phyloP scores from a whole-genome alignment of 2,888 invertebrate genomes.

The Apamea anceps region DNA sequence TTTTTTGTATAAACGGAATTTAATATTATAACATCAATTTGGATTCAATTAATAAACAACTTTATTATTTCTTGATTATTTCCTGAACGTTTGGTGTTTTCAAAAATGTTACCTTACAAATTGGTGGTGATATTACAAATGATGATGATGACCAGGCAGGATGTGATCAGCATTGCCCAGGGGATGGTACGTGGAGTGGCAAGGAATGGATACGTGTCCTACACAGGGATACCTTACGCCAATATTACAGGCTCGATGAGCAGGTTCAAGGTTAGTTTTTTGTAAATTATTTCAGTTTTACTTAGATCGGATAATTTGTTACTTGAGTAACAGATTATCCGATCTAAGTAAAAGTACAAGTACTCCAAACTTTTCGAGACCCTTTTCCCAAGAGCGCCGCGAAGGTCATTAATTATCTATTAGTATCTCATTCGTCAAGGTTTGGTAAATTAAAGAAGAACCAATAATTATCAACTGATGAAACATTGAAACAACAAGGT shows the following conservation, averaged over 20 bases:
- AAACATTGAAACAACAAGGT: background rate
- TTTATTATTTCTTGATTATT: background rate
- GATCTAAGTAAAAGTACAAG: too few species aligned
- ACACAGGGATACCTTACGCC: conserved; percentile 84
- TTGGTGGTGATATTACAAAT: conserved; percentile 56
- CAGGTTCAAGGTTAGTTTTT: conserved; percentile 79
- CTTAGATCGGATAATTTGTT: background rate
- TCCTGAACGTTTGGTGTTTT: background rate
- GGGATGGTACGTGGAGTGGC: conserved; percentile 77
- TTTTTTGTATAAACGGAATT: background rate
- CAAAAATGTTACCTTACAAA: conserved; percentile 42
- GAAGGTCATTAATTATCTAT: too few species aligned
- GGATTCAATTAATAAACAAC: background rate
- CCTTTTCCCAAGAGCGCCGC: background rate
- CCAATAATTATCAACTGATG: background rate
- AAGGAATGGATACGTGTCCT: conserved; percentile 80
- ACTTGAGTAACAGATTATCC: too few species aligned
- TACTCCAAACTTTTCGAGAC: background rate
- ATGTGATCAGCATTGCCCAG: conserved; percentile 78
- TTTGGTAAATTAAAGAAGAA: background rate
- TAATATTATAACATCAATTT: background rate
- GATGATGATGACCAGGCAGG: conserved; percentile 62
- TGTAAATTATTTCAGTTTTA: background rate
- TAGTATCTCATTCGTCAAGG: background rate
- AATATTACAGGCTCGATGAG: conserved; percentile 66